Evolutionary conservation across 1,140 invertebrate species (phyloP).

Genomic region (Lasioglossum albipes): DNA sequence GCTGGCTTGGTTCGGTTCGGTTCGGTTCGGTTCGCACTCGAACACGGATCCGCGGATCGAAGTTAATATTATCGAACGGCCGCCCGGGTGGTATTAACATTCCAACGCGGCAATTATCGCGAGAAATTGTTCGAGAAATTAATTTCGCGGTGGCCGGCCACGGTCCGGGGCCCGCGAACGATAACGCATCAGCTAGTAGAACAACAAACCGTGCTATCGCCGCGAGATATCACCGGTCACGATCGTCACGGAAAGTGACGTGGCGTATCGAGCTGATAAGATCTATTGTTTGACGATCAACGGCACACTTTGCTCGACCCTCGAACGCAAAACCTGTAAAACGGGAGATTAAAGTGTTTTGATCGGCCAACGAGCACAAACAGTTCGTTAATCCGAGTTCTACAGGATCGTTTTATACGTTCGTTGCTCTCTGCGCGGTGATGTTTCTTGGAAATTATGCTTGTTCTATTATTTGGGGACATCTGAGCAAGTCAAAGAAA

Average conservation of each 20-base stretch:
- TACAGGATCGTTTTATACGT: no score
- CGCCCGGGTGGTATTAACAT: neutral
- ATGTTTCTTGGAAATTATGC: no score
- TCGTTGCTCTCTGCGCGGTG: no score
- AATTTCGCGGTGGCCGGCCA: conserved; percentile 1
- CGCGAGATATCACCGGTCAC: conserved; percentile 21
- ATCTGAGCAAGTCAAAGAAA: no score
- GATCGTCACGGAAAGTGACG: conserved; percentile 39
- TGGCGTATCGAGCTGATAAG: conserved; percentile 18
- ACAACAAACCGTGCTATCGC: conserved; percentile 23
- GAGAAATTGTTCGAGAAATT: conserved; percentile 1
- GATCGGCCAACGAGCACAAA: neutral
- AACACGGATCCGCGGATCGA: neutral
- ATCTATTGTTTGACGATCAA: conserved; percentile 31
- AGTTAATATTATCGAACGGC: neutral
- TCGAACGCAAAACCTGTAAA: neutral
- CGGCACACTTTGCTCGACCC: conserved; percentile 25
- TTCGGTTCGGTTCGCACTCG: no score
- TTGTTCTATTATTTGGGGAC: no score
- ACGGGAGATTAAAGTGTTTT: conserved; percentile 23
- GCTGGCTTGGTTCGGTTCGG: no score
- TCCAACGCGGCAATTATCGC: neutral
- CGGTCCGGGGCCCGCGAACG: neutral
- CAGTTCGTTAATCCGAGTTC: no score
- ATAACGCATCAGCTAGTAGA: conserved; percentile 15